Base-by-base conservation (phyloP, 2,797 vertebrate species). In the Pogonophryne albipinna region DNA sequence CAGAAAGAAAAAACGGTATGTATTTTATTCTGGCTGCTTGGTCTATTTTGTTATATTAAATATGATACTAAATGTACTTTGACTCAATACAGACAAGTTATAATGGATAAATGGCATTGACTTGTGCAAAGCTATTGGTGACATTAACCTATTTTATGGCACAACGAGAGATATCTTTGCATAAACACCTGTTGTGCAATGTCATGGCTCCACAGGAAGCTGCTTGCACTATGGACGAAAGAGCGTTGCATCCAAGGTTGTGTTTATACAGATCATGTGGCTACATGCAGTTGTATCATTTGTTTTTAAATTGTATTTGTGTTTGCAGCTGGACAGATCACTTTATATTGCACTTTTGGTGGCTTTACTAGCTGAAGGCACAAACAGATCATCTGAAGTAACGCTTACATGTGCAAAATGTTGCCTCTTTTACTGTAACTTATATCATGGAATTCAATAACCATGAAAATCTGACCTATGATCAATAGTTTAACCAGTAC, bases 111-210 rank as follows among this genome's bases (percentile, higher is more conserved):
- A n/a, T 19, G n/a, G 34, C 14, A 13, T 49, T 6, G 46, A 27
- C 23, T 52, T 27, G 19, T 66, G 14, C 38, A 53, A 62, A 44
- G 17, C 45, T 42, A 19, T 23, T 31, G 45, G n/a, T 11, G 38
- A 59, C 15, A 9, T 50, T 9, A 59, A 45, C 15, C 20, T 16
- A 12, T 47, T 69, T 16, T 49, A 12, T n/a, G 0, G 16, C 20
- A 49, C 45, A 52, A 20, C 46, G 53, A 14, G 38, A 23, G 59
- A 27, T 27, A 27, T 46, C 51, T 75, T 50, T 66, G n/a, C 61
- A 34, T 19, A n/a, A 17, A 57, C 66, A 66, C 31, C n/a, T 69
- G 51, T 65, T 60, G 17, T 58, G 34, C 19, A 17, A 63, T 63
- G 58, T 27, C 27, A 27, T 27, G 27, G 27, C 31, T 58, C 14